Conservation (phyloP, 2,113 vertebrate species). For the Mustelus asterias region DNA sequence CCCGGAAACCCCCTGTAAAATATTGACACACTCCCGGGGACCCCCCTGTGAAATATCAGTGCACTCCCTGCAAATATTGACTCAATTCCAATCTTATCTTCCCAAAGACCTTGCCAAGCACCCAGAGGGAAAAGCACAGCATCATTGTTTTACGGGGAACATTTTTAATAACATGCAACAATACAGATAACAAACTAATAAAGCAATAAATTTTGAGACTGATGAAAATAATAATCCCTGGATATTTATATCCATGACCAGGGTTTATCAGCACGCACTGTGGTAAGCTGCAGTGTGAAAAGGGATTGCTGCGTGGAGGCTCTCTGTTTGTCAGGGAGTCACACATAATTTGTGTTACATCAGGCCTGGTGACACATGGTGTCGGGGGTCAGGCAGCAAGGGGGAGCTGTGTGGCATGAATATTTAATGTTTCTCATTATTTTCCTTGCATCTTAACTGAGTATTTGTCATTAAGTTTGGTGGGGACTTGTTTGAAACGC, state of each 20-base stretch:
- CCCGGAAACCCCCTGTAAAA: neutral
- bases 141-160: neutral
- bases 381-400: neutral
- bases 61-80: neutral
- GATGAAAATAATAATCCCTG: neutral
- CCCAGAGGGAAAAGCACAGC: neutral
- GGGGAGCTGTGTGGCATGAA: constrained; percentile 6
- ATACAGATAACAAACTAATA: neutral
- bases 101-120: neutral
- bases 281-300: neutral
- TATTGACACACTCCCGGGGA: too few relatives aligned
- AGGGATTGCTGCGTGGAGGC: neutral
- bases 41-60: neutral
- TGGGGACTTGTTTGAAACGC: neutral
- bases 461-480: neutral
- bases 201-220: neutral
- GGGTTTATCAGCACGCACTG: neutral
- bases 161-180: neutral
- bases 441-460: neutral
- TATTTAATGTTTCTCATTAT: constrained; percentile 23
- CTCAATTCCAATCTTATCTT: neutral
- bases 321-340: neutral
- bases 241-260: neutral
- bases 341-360: neutral
- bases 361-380: neutral